A percentile compares a stretch with the other conserved stretches of the same genome.
These are phyloP conservation scores for Drosophila pectinifera DNA, from an alignment of 1,140 invertebrate genomes.

Conservation along the genomic window DNA sequence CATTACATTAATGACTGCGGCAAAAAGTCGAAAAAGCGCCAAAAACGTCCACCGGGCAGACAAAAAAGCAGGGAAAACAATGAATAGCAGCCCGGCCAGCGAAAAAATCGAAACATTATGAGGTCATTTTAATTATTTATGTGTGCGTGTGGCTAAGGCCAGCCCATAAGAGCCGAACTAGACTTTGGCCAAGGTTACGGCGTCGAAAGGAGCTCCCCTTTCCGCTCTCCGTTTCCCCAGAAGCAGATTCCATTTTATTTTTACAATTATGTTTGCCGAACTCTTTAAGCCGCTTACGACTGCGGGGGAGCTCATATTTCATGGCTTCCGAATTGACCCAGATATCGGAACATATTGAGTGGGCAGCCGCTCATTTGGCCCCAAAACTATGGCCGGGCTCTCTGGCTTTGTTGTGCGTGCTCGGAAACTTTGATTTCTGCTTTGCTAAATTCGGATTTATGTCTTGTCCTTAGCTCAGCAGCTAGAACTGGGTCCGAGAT, in stretches of 20 bases:
- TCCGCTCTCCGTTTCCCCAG: background rate
- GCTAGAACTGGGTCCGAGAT: slow-evolving; percentile 20
- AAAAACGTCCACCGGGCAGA: slow-evolving; percentile 40
- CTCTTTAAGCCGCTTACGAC: slow-evolving; percentile 48
- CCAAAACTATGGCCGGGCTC: slow-evolving; percentile 18
- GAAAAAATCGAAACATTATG: slow-evolving; percentile 76
- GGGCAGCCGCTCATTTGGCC: slow-evolving; percentile 20
- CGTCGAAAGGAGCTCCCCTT: slow-evolving; percentile 7
- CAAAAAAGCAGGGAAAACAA: slow-evolving; percentile 30
- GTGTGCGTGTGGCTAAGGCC: slow-evolving; percentile 55
- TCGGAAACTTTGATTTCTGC: slow-evolving; percentile 56
- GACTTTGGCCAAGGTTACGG: slow-evolving; percentile 59
- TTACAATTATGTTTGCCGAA: slow-evolving; percentile 49
- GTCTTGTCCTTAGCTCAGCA: slow-evolving; percentile 38
- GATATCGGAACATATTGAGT: slow-evolving; percentile 36
- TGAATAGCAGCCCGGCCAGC: slow-evolving; percentile 8
- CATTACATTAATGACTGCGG: slow-evolving; percentile 79
- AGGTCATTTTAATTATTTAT: slow-evolving; percentile 79
- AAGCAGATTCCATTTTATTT: slow-evolving; percentile 53
- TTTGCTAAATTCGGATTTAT: slow-evolving; percentile 49
- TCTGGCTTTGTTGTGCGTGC: slow-evolving; percentile 47
- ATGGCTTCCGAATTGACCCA: slow-evolving; percentile 33
- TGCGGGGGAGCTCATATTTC: slow-evolving; percentile 28
- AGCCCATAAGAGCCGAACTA: slow-evolving; percentile 36
- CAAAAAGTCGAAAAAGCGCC: slow-evolving; percentile 59